Evolutionary conservation across 2,113 vertebrate genomes (phyloP).

Genomic region (Neogale vison): DNA sequence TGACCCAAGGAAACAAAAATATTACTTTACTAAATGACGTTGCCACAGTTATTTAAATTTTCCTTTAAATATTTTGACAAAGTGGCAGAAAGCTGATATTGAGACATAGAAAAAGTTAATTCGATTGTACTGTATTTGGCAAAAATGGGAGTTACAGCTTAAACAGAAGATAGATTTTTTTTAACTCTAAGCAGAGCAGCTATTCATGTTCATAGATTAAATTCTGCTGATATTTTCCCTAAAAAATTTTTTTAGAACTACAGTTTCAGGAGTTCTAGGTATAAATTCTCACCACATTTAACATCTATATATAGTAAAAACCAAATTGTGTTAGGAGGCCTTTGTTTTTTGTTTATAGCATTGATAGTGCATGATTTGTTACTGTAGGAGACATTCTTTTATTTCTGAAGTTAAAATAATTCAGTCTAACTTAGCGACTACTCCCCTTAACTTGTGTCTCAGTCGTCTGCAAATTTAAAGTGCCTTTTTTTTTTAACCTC

Average conservation of each 20-base stretch:
- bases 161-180: neutral
- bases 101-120: neutral
- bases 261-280: neutral
- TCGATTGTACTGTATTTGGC: neutral
- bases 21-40: neutral
- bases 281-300: neutral
- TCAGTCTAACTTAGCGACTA: neutral
- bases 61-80: slow-evolving; percentile 5
- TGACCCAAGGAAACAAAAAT: neutral
- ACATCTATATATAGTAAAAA: neutral
- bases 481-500: neutral
- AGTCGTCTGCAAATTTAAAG: slow-evolving; percentile 37
- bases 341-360: neutral
- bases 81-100: neutral
- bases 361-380: neutral
- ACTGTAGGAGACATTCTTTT: neutral
- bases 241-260: neutral
- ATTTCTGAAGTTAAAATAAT: neutral
- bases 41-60: neutral
- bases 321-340: neutral
- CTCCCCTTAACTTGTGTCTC: neutral
- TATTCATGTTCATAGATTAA: neutral
- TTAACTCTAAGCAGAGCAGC: neutral
- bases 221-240: neutral
- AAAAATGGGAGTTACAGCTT: neutral